A percentile compares a stretch with the other conserved stretches of the same genome.
Evolutionary conservation across 1,140 invertebrate genomes (phyloP).

Genomic region (Oncopodura yosiiana): DNA sequence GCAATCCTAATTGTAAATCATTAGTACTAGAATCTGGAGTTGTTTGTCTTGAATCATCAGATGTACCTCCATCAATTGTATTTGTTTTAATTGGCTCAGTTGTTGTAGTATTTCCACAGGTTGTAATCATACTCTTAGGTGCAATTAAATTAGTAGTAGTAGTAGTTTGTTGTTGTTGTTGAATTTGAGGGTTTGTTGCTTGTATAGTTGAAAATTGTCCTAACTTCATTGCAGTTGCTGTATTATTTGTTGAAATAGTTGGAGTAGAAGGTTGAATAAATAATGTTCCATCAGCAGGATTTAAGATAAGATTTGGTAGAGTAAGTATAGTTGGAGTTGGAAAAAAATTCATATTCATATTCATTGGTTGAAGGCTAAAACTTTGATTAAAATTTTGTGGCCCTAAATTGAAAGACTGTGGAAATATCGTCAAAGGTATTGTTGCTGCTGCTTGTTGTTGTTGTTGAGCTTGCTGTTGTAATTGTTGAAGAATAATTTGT

Average conservation of each 20-base stretch:
- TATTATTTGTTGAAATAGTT: conserved; percentile 3
- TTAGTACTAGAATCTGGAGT: conserved; percentile 35
- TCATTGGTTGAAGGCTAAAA: conserved; percentile 34
- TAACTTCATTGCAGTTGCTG: conserved; percentile 11
- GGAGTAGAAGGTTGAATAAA: conserved; percentile 30
- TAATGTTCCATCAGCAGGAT: conserved; percentile 34
- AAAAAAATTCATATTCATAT: conserved; percentile 34
- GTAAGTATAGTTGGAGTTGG: conserved; percentile 32
- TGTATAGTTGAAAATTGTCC: conserved; percentile 22
- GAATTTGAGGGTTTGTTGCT: not conserved
- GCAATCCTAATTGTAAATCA: conserved; percentile 26
- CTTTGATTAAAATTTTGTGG: conserved; percentile 28
- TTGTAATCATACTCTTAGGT: conserved; percentile 22
- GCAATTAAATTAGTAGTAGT: conserved; percentile 21
- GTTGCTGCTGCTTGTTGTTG: conserved; percentile 20
- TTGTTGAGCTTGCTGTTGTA: conserved; percentile 27
- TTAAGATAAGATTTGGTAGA: conserved; percentile 33
- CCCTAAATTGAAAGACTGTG: conserved; percentile 34
- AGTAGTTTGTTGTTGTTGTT: not conserved
- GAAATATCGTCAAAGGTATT: conserved; percentile 29
- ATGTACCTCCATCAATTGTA: conserved; percentile 8
- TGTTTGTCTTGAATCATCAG: conserved; percentile 28
- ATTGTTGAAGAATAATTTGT: conserved; percentile 23
- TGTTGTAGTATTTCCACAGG: conserved; percentile 6
- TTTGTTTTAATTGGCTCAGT: conserved; percentile 3